Base-by-base conservation (phyloP, 1,140 invertebrate species). In the Drosophila seguyi region DNA sequence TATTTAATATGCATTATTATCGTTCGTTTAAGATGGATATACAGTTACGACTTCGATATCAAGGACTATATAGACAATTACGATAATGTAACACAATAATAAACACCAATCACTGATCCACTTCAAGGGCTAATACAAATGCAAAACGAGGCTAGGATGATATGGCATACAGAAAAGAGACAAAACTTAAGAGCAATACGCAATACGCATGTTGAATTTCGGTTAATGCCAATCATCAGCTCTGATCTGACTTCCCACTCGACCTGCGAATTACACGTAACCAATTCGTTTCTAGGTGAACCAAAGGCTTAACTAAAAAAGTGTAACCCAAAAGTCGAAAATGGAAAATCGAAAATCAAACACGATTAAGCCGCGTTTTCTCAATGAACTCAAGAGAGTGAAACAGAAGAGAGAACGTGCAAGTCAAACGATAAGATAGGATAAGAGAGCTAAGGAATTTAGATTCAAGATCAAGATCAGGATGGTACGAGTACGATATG, bases 51-150 rank as follows among this genome's bases (percentile, higher is more conserved):
- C 53, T 84, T 76, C 60, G 84, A 84, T 88, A 87, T 79, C 84
- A 88, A 90, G 61, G 77, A 84, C 85, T 88, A 90, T 88, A 87
- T 88, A 87, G 83, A 87, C 84, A 87, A 87, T 80, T 84, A 88
- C 85, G 80, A 84, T 84, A 90, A 88, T 80, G 63, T 78, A 88
- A 90, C 84, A 88, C 85, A 88, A 88, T 88, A 88, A 90, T 90
- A 84, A 88, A 90, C 84, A 88, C 84, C 84, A 88, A 88, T 90
- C 81, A 88, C 85, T 84, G 85, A 78, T 84, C 85, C 74, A 77
- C 81, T 88, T 84, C 81, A 88, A 90, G 76, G 85, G 77, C 84
- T 88, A 88, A 90, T 90, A 83, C 57, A 84, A 84, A 77, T 77
- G 80, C 80, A 88, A 90, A 83, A 80, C 67, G 62, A 76, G 66